Base-by-base conservation (phyloP, 2,888 invertebrate species). In the Steromphala cineraria region DNA sequence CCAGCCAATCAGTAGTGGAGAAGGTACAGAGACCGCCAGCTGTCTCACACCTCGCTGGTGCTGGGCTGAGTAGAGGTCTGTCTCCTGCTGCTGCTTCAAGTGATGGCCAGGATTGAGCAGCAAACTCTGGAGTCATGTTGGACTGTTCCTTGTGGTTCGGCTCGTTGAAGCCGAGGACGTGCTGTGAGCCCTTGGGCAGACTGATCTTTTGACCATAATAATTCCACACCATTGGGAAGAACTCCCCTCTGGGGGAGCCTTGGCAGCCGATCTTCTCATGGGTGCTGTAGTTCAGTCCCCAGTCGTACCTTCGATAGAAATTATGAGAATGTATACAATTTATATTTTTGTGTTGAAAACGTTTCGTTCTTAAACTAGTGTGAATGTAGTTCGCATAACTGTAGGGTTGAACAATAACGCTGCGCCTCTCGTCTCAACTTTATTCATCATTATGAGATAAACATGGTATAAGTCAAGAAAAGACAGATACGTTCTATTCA, bases 221-320 rank as follows among this genome's bases (percentile, higher is more conserved):
- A 10, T 84, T 84, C 87, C 88, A 87, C 2, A 87, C 78, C 88
- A 88, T 88, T 10, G 88, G 86, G 21, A 87, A 82, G 40, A 81
- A 83, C 10, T 83, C 82, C 10, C 77, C 53, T 17, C 75, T 67
- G 24, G 80, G 81, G 53, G 55, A 21, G 0, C 52, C 53, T 36
- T 28, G 21, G 24, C 84, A 84, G 19, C 81, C 79, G 15, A 71
- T 67, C 36, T 55, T 46, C 31, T 53, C 67, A 40, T 84, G 82
- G 53, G 80, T 67, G 36, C 55, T 46, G n/a, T 78, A 80, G 28
- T 53, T 76, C n/a, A 77, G 28, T 13, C 53, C 62, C 84, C 84
- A 84, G 76, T 84, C 82, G 56, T 84, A 84, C 84, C 84, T 84
- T 21, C n/a, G n/a, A n/a, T n/a, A n/a, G n/a, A n/a, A n/a, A n/a